These are phyloP conservation scores for Oceanodroma leucorhoa DNA, from an alignment of 2,797 vertebrate species.

Conservation along the genomic window DNA sequence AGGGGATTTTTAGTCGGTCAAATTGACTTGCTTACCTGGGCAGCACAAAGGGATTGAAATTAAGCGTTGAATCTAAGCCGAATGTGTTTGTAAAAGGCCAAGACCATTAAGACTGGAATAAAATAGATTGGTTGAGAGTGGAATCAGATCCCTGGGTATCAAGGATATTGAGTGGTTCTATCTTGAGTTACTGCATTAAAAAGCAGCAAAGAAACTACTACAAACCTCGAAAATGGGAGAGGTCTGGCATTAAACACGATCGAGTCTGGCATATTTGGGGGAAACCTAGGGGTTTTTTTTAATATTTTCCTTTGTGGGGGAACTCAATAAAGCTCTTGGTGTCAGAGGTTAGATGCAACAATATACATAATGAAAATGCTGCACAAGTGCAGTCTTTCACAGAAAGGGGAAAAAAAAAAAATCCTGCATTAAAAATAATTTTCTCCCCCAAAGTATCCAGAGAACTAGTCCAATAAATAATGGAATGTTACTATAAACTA, in stretches of 20 bases:
- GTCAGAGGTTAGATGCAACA: not conserved
- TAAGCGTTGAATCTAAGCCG: not conserved
- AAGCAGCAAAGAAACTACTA: not conserved
- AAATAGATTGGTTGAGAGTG: not conserved
- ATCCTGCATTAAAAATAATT: not conserved
- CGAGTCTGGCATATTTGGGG: not conserved
- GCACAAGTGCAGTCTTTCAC: not conserved
- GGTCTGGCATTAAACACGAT: not conserved
- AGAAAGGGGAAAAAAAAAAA: not conserved
- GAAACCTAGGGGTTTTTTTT: not conserved
- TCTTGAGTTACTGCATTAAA: not conserved
- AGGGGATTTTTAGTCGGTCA: not conserved
- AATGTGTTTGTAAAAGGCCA: not conserved
- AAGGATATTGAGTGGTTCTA: not conserved
- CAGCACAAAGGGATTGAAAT: not conserved
- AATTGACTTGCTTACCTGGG: not conserved
- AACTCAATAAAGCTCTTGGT: not conserved
- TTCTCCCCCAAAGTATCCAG: not conserved
- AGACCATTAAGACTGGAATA: not conserved
- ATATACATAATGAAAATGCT: not conserved
- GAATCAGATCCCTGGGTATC: not conserved
- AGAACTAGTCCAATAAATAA: conserved; percentile 3
- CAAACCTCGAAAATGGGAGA: not conserved
- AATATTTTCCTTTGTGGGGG: not conserved
- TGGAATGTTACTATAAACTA: not conserved